Conservation (phyloP, 2,888 invertebrate genomes). For the Drosophila neotestacea region DNA sequence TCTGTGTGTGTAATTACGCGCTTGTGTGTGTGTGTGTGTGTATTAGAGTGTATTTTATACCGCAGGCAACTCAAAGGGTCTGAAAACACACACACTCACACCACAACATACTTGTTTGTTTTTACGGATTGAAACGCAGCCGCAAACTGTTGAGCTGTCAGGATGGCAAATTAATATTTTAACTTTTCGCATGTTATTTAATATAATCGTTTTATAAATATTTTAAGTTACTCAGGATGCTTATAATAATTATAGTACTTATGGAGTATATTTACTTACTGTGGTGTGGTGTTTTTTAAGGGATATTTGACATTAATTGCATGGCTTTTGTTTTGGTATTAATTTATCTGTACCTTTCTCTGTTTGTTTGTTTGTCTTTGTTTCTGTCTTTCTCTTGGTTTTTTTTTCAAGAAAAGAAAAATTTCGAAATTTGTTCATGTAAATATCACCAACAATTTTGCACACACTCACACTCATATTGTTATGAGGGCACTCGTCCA, state of each 20-base stretch:
- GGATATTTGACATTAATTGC: slow-evolving; percentile 44
- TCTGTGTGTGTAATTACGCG: not conserved
- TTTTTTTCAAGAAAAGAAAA: slow-evolving; percentile 14
- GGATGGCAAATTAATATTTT: slow-evolving; percentile 28
- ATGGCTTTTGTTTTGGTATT: slow-evolving; percentile 45
- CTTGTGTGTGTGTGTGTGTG: slow-evolving; percentile 19
- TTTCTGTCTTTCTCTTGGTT: slow-evolving; percentile 14
- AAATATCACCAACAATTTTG: slow-evolving; percentile 83
- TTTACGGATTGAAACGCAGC: slow-evolving; percentile 9
- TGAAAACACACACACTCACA: slow-evolving; percentile 15
- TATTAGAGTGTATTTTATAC: slow-evolving; percentile 17
- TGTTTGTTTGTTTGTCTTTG: slow-evolving; percentile 8
- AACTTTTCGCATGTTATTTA: slow-evolving; percentile 35
- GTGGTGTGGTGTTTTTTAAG: slow-evolving; percentile 17
- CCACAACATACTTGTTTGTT: slow-evolving; percentile 10
- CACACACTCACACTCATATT: slow-evolving; percentile 53
- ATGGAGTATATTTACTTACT: slow-evolving; percentile 11
- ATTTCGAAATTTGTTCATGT: slow-evolving; percentile 61
- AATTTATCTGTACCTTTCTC: slow-evolving; percentile 9
- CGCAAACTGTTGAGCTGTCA: slow-evolving; percentile 12
- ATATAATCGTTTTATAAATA: slow-evolving; percentile 40
- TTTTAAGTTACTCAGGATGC: slow-evolving; percentile 26
- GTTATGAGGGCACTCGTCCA: slow-evolving; percentile 42
- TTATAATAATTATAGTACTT: slow-evolving; percentile 32
- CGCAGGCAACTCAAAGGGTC: slow-evolving; percentile 29